A percentile compares a stretch with the other conserved stretches of the same genome.
Evolutionary conservation across 2,888 invertebrate species (phyloP).

Genomic region (Nemapogon koenigi): DNA sequence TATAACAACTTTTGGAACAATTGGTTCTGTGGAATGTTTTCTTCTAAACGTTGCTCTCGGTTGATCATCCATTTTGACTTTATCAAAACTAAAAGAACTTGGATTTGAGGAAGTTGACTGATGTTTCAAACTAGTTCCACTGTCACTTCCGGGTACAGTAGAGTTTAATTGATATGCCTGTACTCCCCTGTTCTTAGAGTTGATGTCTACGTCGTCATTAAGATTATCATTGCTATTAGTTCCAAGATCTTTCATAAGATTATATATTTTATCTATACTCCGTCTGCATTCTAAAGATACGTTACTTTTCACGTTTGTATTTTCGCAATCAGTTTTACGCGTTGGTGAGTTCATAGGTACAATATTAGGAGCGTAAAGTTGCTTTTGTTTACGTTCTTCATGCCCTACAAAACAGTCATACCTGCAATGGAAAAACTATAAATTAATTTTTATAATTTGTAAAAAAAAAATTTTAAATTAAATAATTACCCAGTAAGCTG

Average conservation of each 20-base stretch:
- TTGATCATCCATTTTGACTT: slow-evolving; percentile 17
- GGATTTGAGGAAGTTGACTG: slow-evolving; percentile 29
- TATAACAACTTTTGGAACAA: slow-evolving; percentile 39
- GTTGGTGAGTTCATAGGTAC: too few species aligned
- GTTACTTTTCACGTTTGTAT: too few species aligned
- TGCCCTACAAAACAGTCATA: too few species aligned
- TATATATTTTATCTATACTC: slow-evolving; percentile 48
- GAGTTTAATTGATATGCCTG: slow-evolving; percentile 21
- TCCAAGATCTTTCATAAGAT: slow-evolving; percentile 34
- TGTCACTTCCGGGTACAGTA: slow-evolving; percentile 31
- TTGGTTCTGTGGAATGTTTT: background rate
- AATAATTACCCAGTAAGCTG: too few species aligned
- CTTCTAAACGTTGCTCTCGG: background rate
- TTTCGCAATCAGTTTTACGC: too few species aligned
- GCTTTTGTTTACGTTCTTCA: too few species aligned
- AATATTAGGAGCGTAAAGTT: too few species aligned
- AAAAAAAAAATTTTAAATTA: too few species aligned
- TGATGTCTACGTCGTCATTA: background rate
- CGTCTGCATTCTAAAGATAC: slow-evolving; percentile 17
- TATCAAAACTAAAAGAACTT: slow-evolving; percentile 32
- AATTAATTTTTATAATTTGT: too few species aligned
- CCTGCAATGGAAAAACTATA: too few species aligned
- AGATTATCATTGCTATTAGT: slow-evolving; percentile 11
- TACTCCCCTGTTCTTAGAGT: too few species aligned
- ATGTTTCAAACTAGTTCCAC: slow-evolving; percentile 41